These are phyloP conservation scores for Eledona agricola DNA, from an alignment of 2,888 invertebrate genomes.

Conservation along the genomic window DNA sequence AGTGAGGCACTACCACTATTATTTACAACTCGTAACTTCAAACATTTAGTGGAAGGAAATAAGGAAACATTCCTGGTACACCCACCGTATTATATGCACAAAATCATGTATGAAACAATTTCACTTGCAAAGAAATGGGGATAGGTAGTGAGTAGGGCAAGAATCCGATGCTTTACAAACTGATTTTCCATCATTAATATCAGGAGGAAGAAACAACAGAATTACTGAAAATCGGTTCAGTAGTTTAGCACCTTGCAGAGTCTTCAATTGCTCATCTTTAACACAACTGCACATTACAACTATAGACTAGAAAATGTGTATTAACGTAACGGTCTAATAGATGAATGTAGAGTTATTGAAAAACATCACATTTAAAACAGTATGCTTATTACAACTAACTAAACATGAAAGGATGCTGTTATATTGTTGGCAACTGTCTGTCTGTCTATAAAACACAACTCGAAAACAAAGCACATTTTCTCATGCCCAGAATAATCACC, in stretches of 20 bases:
- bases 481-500: too few relatives aligned
- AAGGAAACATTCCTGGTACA: slow-evolving; percentile 30
- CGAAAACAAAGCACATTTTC: too few relatives aligned
- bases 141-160: slow-evolving; percentile 24
- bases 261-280: slow-evolving; percentile 29
- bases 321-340: slow-evolving; percentile 33
- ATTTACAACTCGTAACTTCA: slow-evolving; percentile 30
- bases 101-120: slow-evolving; percentile 1
- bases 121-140: background rate
- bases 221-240: slow-evolving; percentile 35
- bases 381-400: too few relatives aligned
- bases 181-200: slow-evolving; percentile 23
- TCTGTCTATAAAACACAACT: too few relatives aligned
- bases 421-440: too few relatives aligned
- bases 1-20: slow-evolving; percentile 42
- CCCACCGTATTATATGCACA: slow-evolving; percentile 6
- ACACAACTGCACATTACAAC: slow-evolving; percentile 24
- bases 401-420: too few relatives aligned
- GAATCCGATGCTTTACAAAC: slow-evolving; percentile 11
- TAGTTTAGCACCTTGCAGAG: slow-evolving; percentile 34
- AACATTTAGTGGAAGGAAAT: slow-evolving; percentile 32
- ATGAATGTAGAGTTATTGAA: slow-evolving; percentile 33
- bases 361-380: slow-evolving; percentile 14
- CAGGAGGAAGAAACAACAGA: slow-evolving; percentile 25
- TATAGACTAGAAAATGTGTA: slow-evolving; percentile 34